Evolutionary conservation across 2,797 vertebrate species (phyloP), one percentile per base, ranked within the genome.

Genomic region (Sebastes hubbsi): DNA sequence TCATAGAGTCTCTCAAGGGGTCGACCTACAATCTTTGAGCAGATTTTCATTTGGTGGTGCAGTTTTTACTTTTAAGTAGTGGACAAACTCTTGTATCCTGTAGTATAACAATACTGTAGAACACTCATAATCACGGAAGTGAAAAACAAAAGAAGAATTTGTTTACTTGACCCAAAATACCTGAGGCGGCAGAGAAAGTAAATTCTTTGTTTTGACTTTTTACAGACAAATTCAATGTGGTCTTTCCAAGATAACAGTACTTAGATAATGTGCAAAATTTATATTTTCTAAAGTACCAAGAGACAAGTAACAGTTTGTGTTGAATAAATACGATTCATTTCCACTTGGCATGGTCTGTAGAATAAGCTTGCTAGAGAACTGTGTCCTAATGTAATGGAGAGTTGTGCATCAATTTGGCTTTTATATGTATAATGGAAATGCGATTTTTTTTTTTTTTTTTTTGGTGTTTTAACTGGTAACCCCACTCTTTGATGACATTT

Each of bases 321-420:
- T 3, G 0, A 27, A 24, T 9, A 1, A 22, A 6, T 13, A 4
- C 0, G 1, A 16, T 22, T 20, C 0, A 10, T 11, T 14, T 25
- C 0, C 2, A n/a, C 1, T 18, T 9, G 0, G 0, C 20, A 8
- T 7, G 1, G 11, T 20, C 16, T 74, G 6, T 22, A 8, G 4
- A 14, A 1, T 12, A 25, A 25, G 22, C 42, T 3, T 2, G 3
- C 10, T 8, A 20, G 9, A 8, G 1, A 12, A 20, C 6, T 1
- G 2, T 27, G 18, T 30, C 4, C 12, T 22, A 4, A 12, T 25
- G 2, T 38, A 16, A 55, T 12, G 4, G 11, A 24, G 8, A 46
- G 4, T 9, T 20, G n/a, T 1, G 0, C 12, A 24, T 18, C 4
- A 29, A 6, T 54, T 24, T 46, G 0, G 18, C 6, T 16, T 14